A percentile compares a stretch with the other conserved stretches of the same genome.
Evolutionary conservation across 2,113 vertebrate genomes (phyloP).

Genomic region (Trematocara macrostoma): DNA sequence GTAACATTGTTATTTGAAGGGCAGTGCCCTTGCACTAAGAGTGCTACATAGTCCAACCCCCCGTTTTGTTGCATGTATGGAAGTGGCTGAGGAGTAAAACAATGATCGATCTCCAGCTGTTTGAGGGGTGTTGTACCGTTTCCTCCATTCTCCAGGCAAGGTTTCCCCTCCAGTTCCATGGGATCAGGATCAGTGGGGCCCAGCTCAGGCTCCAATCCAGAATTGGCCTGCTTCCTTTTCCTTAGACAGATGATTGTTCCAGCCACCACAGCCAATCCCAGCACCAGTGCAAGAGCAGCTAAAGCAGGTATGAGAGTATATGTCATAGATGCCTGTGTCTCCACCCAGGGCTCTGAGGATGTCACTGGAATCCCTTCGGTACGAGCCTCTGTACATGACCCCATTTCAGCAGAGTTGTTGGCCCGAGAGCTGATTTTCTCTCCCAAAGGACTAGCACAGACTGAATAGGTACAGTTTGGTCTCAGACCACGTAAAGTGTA

Average conservation of each 20-base stretch:
- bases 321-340: constrained; percentile 61
- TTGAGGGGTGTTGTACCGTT: constrained; percentile 68
- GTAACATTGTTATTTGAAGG: constrained; percentile 75
- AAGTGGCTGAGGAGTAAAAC: constrained; percentile 20
- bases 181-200: constrained; percentile 64
- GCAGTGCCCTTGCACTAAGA: constrained; percentile 77
- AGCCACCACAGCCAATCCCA: constrained; percentile 52
- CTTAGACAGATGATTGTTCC: constrained; percentile 71
- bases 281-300: constrained; percentile 69
- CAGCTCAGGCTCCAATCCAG: constrained; percentile 78
- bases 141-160: constrained; percentile 74
- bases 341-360: constrained; percentile 68
- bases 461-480: constrained; percentile 86
- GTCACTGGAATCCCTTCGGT: constrained; percentile 64
- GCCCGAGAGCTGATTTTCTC: constrained; percentile 51
- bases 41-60: constrained; percentile 75
- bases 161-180: constrained; percentile 81
- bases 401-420: constrained; percentile 49
- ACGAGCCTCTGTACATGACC: constrained; percentile 79
- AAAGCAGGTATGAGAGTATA: constrained; percentile 74
- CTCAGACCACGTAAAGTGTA: constrained; percentile 84
- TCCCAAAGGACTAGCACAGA: constrained; percentile 81
- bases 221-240: constrained; percentile 61
- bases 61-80: constrained; percentile 36
- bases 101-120: constrained; percentile 56